Conservation (phyloP, 23 tunicate species). For the Botrylloides violaceus region DNA sequence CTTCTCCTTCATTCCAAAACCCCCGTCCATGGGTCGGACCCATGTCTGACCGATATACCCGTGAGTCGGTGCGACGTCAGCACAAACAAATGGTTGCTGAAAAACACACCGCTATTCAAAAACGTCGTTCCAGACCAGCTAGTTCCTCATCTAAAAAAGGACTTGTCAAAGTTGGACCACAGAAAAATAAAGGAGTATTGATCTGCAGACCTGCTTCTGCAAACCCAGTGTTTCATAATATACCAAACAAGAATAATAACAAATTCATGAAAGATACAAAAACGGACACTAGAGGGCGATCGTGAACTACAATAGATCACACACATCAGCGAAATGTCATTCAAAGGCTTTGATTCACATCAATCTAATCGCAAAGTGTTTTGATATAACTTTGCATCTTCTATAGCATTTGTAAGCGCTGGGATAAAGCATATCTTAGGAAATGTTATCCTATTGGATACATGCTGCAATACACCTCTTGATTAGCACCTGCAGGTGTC, state of each 20-base stretch:
- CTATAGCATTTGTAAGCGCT: too few relatives aligned
- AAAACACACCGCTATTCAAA: constrained; percentile 2
- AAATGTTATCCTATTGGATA: too few relatives aligned
- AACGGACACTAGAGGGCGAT: neutral
- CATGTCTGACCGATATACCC: neutral
- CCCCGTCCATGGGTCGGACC: constrained; percentile 19
- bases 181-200: constrained; percentile 9
- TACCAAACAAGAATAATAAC: neutral
- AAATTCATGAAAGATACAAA: neutral
- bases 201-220: constrained; percentile 15
- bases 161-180: constrained; percentile 7
- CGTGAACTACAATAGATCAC: too few relatives aligned
- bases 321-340: too few relatives aligned
- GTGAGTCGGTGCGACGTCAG: constrained; percentile 8
- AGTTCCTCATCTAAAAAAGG: neutral
- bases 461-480: too few relatives aligned
- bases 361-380: too few relatives aligned
- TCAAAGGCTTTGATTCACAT: too few relatives aligned
- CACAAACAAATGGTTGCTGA: constrained; percentile 12
- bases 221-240: constrained; percentile 6
- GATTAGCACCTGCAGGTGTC: too few relatives aligned
- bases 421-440: too few relatives aligned
- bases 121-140: neutral
- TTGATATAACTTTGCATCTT: too few relatives aligned
- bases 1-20: constrained; percentile 13